phyloP scores from a whole-genome alignment of 2,888 invertebrate genomes.

The Masnerella sp. region DNA sequence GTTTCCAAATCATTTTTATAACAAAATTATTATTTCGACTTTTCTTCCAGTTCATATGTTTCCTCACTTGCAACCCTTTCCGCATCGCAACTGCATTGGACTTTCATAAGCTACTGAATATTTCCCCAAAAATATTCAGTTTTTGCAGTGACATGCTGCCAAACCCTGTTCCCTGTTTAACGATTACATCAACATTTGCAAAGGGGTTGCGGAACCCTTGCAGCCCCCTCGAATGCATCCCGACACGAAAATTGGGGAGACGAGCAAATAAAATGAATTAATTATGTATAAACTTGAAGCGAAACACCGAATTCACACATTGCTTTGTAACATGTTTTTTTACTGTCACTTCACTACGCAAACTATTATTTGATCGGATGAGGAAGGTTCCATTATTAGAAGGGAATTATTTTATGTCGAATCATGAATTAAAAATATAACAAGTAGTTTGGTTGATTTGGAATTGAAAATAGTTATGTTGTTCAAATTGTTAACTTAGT shows the following conservation, averaged over 20 bases:
- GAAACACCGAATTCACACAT: constrained; percentile 27
- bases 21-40: no score
- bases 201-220: constrained; percentile 28
- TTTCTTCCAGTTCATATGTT: no score
- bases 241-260: constrained; percentile 5
- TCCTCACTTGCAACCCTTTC: no score
- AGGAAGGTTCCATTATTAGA: no score
- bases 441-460: no score
- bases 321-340: constrained; percentile 23
- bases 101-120: no score
- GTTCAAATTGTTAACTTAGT: no score
- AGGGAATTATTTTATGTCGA: no score
- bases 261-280: constrained; percentile 29
- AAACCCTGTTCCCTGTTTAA: constrained; percentile 13
- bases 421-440: no score
- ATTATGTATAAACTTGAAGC: constrained; percentile 40
- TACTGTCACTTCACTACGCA: background rate
- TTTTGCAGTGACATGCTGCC: constrained; percentile 8
- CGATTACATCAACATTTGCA: constrained; percentile 29
- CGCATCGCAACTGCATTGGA: no score
- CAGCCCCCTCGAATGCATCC: constrained; percentile 10
- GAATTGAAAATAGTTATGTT: no score
- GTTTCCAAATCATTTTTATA: no score
- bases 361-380: background rate
- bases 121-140: constrained; percentile 23